Conservation (phyloP, 2,113 vertebrate genomes). For the Pontoporia blainvillei region DNA sequence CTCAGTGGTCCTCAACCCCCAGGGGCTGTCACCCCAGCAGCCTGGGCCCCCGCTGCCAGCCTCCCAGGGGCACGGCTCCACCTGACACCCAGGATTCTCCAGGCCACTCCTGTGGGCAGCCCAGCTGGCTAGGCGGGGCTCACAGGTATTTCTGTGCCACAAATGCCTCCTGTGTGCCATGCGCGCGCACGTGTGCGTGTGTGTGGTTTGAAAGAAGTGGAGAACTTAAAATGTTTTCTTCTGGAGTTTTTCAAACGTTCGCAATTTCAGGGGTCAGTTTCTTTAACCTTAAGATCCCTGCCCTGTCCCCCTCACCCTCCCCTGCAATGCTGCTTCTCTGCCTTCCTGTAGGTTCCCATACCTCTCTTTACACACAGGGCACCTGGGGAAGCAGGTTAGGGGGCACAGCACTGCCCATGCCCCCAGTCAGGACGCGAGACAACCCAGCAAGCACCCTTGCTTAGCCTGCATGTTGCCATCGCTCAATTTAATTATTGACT, state of each 20-base stretch:
- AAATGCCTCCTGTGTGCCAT: too few relatives aligned
- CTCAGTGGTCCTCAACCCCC: background rate
- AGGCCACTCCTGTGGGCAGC: background rate
- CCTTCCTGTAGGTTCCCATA: background rate
- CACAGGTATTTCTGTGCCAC: background rate
- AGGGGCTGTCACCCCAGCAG: background rate
- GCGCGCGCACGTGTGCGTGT: too few relatives aligned
- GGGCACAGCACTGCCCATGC: too few relatives aligned
- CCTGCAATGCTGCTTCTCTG: background rate
- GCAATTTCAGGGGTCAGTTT: background rate
- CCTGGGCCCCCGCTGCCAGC: background rate
- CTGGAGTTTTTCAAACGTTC: slow-evolving; percentile 27
- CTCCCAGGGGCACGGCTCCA: background rate
- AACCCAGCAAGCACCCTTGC: background rate
- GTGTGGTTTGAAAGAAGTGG: background rate
- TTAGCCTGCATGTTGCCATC: background rate
- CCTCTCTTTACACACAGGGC: background rate
- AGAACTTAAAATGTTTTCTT: background rate
- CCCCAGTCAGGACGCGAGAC: too few relatives aligned
- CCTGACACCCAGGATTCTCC: background rate
- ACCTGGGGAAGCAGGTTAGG: background rate
- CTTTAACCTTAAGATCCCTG: background rate
- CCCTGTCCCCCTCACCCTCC: background rate
- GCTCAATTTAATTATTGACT: background rate
- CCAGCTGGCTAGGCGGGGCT: background rate